Evolutionary conservation across 2,888 invertebrate genomes (phyloP).

Genomic region (Caenorhabditis sp.): DNA sequence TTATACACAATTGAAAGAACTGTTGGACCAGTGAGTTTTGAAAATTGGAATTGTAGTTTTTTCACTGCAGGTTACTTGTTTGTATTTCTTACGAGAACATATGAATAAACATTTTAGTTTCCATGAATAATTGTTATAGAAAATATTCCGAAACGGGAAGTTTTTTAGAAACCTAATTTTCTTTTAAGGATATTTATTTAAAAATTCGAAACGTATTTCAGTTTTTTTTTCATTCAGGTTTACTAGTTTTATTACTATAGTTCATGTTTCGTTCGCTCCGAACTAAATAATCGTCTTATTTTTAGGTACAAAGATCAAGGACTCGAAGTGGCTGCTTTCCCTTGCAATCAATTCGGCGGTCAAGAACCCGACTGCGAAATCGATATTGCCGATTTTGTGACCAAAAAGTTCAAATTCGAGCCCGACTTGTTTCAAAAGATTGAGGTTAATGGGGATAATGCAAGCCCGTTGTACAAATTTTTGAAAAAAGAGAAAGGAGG

Average conservation of each 20-base stretch:
- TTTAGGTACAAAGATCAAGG: constrained; percentile 80
- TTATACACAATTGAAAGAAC: constrained; percentile 80
- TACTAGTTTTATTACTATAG: too few species aligned
- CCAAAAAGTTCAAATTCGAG: constrained; percentile 67
- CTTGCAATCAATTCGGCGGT: constrained; percentile 83
- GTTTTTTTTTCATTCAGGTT: too few species aligned
- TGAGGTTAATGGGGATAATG: constrained; percentile 79
- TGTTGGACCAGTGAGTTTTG: constrained; percentile 25
- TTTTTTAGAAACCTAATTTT: too few species aligned
- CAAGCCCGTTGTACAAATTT: constrained; percentile 79
- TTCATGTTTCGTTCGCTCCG: too few species aligned
- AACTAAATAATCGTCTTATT: too few species aligned
- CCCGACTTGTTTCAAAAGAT: constrained; percentile 77
- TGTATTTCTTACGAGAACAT: too few species aligned
- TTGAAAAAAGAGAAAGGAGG: constrained; percentile 76
- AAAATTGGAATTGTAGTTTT: neutral
- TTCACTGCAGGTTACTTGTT: too few species aligned
- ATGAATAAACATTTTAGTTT: too few species aligned
- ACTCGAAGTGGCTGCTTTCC: constrained; percentile 81
- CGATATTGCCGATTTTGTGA: constrained; percentile 78
- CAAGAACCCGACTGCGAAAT: constrained; percentile 80
- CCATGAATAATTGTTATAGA: too few species aligned
- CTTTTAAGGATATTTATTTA: too few species aligned
- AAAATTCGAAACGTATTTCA: too few species aligned
- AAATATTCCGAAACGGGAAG: too few species aligned